These are phyloP conservation scores for Urocitellus parryii DNA, from an alignment of 2,113 vertebrate species.

Conservation along the genomic window DNA sequence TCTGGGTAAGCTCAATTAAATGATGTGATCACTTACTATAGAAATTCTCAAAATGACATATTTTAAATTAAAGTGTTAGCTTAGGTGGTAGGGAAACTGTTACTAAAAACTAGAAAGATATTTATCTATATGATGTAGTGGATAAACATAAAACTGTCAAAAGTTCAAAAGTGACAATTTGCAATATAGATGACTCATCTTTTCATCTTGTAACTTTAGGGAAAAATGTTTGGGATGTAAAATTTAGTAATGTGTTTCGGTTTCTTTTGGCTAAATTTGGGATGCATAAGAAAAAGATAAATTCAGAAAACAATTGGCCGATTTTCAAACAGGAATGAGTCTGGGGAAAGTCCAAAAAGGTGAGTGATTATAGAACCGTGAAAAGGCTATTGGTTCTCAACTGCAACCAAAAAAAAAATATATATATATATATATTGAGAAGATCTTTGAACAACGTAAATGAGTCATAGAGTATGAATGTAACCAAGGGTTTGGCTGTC, in stretches of 20 bases:
- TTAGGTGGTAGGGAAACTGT: background rate
- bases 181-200: background rate
- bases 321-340: background rate
- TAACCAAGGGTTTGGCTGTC: background rate
- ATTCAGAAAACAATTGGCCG: background rate
- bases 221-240: background rate
- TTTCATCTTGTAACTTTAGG: background rate
- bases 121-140: background rate
- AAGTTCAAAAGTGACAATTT: background rate
- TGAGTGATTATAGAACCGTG: background rate
- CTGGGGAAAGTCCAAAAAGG: background rate
- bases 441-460: constrained; percentile 8
- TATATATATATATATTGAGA: background rate
- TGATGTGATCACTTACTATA: background rate
- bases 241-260: background rate
- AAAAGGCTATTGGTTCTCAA: constrained; percentile 9
- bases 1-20: background rate
- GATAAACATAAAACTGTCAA: background rate
- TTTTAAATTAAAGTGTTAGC: background rate
- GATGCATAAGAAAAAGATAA: background rate
- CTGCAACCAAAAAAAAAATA: background rate
- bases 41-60: background rate
- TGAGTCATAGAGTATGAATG: constrained; percentile 17
- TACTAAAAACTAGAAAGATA: background rate
- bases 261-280: background rate